Base-by-base conservation (phyloP, 2,797 vertebrate species). In the Coranthus polyacanthus region DNA sequence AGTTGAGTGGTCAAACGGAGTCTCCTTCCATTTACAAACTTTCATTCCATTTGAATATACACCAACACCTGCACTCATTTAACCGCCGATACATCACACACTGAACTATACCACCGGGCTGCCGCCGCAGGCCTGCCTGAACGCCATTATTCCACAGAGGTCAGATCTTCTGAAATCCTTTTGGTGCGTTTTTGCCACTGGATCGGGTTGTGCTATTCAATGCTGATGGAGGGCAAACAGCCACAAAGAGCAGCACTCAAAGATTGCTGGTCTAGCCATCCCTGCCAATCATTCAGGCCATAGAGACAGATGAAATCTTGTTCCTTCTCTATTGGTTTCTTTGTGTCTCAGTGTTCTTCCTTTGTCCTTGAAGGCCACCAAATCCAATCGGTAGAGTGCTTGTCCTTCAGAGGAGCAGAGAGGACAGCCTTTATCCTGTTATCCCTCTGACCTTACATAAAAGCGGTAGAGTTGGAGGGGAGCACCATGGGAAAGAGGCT, bases 341-440 rank as follows among this genome's bases (percentile, higher is more conserved):
- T 91, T 91, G 90, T 89, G 54, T 86, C 79, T 62, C 64, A 24
- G 80, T 80, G 90, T 78, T 88, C 85, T 58, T 54, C 72, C 72
- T 87, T 92, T 90, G 89, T 89, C 92, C 90, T 93, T 91, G 88
- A 89, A 83, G 74, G 85, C 82, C 77, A 87, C 85, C 86, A 90
- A 91, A 93, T 93, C 87, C 90, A 92, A 93, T 92, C 79, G 86
- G 47, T 77, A 54, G 80, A 90, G 90, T 91, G 88, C 60, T 80
- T 84, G 90, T 88, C 90, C 91, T 93, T 92, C 88, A 86, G 82
- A 46, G 81, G 79, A 88, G 78, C 88, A 84, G 78, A 43, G 86
- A 88, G 88, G 88, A 90, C 83, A 91, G 77, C 72, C 85, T 89
- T 92, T 88, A 93, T 93, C 90, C 89, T 90, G 90, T 93, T 93